Conservation (phyloP, 2,797 vertebrate species). For the Tolypeutes matacus region DNA sequence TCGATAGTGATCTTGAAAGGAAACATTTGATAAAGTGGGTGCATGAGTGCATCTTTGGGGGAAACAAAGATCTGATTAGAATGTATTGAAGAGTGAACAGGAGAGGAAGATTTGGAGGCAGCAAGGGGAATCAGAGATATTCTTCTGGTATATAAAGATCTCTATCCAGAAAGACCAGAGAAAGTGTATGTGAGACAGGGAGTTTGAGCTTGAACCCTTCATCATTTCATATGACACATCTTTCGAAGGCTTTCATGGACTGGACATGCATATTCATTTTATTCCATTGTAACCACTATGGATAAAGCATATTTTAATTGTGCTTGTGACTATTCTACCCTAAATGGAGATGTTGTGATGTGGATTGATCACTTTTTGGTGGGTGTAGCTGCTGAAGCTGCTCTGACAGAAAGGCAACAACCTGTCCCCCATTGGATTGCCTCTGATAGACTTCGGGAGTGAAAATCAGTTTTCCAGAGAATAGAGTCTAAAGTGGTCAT, state of each 20-base stretch:
- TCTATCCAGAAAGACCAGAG: background rate
- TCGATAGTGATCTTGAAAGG: background rate
- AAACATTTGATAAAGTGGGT: background rate
- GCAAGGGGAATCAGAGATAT: background rate
- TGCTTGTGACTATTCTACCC: background rate
- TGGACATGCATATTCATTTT: background rate
- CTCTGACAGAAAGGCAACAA: background rate
- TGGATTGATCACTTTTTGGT: background rate
- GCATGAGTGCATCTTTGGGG: background rate
- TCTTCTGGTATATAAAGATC: background rate
- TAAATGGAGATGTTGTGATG: background rate
- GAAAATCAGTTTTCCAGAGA: conserved; percentile 19
- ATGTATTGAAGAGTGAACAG: background rate
- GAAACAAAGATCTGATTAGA: background rate
- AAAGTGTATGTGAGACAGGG: background rate
- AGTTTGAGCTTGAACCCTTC: background rate
- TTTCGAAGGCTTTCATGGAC: background rate
- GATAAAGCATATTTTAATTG: background rate
- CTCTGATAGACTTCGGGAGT: background rate
- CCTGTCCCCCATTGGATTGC: background rate
- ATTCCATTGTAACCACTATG: background rate
- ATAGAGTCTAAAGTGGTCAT: background rate
- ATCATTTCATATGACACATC: background rate
- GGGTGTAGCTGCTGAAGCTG: background rate
- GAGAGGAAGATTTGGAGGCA: background rate